A percentile compares a stretch with the other conserved stretches of the same genome.
These are phyloP conservation scores for Myripristis murdjan DNA, from an alignment of 2,797 vertebrate species.

Conservation along the genomic window DNA sequence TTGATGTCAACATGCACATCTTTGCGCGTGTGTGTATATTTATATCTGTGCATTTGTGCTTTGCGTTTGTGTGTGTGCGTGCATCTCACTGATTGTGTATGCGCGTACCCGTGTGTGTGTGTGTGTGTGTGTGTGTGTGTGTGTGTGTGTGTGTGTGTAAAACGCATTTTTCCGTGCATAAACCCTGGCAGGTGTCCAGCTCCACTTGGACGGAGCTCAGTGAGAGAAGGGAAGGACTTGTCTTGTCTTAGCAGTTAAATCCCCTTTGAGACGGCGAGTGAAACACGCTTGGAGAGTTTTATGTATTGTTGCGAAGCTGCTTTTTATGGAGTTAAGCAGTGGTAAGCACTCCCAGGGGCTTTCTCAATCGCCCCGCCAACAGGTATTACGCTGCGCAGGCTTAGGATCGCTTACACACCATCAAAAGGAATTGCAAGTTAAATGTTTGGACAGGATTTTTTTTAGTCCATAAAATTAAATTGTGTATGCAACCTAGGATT, in stretches of 20 bases:
- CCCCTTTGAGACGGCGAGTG: slow-evolving; percentile 70
- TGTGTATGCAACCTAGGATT: not conserved
- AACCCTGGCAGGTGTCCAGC: slow-evolving; percentile 75
- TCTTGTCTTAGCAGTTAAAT: slow-evolving; percentile 79
- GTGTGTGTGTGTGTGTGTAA: not conserved
- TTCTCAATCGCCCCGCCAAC: slow-evolving; percentile 62
- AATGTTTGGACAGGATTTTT: slow-evolving; percentile 45
- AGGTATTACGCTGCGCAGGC: slow-evolving; percentile 66
- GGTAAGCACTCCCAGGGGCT: slow-evolving; percentile 64
- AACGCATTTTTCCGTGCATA: slow-evolving; percentile 55
- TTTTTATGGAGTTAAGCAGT: slow-evolving; percentile 72
- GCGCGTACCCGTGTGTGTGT: not conserved
- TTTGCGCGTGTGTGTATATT: too few species aligned
- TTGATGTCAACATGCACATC: too few species aligned
- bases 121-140: slow-evolving; percentile 1
- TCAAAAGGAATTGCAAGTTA: slow-evolving; percentile 19
- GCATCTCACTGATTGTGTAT: not conserved
- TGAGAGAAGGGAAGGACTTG: slow-evolving; percentile 64
- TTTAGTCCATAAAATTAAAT: slow-evolving; percentile 30
- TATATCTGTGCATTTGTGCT: too few species aligned
- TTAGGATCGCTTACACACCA: slow-evolving; percentile 43
- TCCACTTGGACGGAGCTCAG: slow-evolving; percentile 75
- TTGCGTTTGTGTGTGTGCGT: not conserved
- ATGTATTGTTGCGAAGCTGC: slow-evolving; percentile 75
- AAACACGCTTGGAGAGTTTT: slow-evolving; percentile 73